These are phyloP conservation scores for Tetragonula clypearis DNA, from an alignment of 1,140 invertebrate species.

Conservation along the genomic window DNA sequence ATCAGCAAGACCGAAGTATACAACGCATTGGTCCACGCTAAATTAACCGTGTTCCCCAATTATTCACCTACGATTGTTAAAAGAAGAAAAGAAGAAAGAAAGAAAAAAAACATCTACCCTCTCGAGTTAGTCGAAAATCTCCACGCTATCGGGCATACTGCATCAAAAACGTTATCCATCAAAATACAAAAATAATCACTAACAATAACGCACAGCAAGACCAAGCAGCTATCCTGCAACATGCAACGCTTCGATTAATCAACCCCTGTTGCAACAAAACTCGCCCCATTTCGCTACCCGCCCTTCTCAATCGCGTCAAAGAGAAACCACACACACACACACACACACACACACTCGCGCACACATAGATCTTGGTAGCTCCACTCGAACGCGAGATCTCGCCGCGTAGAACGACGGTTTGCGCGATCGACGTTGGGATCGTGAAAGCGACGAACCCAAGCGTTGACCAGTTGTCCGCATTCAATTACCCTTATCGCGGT, in stretches of 20 bases:
- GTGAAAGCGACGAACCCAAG: neutral
- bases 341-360: no score
- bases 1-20: no score
- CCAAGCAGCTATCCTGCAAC: neutral
- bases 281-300: neutral
- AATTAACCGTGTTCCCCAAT: no score
- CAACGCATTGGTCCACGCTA: no score
- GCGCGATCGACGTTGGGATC: neutral
- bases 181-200: neutral
- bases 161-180: neutral
- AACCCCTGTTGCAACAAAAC: neutral
- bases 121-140: no score
- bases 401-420: neutral
- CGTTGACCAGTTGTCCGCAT: neutral
- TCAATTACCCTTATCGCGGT: slow-evolving; percentile 29
- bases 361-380: neutral
- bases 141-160: no score
- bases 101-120: no score
- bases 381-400: neutral
- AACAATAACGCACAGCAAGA: neutral
- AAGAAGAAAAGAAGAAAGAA: no score
- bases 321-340: no score
- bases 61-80: no score
- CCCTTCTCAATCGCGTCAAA: neutral
- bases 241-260: neutral